Evolutionary conservation across 2,888 invertebrate species (phyloP).

Genomic region (Lordiphosa andalusiaca): DNA sequence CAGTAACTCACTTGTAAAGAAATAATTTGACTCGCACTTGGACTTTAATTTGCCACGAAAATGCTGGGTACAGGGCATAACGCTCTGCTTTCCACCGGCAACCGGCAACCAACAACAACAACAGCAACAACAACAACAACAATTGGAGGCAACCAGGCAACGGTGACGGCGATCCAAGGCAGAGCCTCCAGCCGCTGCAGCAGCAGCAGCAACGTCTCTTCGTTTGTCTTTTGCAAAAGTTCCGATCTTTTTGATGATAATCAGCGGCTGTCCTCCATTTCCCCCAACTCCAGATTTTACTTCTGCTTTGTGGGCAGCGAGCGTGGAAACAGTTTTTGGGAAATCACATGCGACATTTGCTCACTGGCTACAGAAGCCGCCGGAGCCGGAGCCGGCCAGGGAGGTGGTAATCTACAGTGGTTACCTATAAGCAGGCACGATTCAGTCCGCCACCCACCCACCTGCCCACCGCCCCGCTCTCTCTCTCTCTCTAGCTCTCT

Average conservation of each 20-base stretch:
- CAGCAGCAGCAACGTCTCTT: conserved; percentile 38
- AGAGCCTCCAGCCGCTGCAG: conserved; percentile 34
- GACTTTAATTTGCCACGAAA: conserved; percentile 77
- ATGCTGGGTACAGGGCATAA: conserved; percentile 67
- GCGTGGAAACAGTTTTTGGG: conserved; percentile 80
- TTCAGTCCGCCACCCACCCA: conserved; percentile 11
- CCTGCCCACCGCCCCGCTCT: background rate
- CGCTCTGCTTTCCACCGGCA: conserved; percentile 54
- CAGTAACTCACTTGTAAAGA: conserved; percentile 75
- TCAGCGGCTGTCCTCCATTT: conserved; percentile 60
- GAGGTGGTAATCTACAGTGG: conserved; percentile 52
- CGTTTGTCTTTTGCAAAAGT: conserved; percentile 68
- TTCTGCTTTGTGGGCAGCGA: conserved; percentile 78
- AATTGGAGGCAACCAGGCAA: conserved; percentile 24
- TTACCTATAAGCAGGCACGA: conserved; percentile 39
- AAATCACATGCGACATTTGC: conserved; percentile 79
- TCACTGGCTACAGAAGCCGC: conserved; percentile 39
- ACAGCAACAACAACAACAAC: too few relatives aligned
- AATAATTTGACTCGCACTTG: conserved; percentile 77
- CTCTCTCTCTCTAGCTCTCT: conserved; percentile 12
- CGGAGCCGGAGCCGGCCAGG: conserved; percentile 29
- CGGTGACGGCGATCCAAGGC: conserved; percentile 6
- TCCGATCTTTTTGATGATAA: conserved; percentile 72
- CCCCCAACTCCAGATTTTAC: conserved; percentile 27
- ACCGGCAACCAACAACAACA: too few relatives aligned